Evolutionary conservation across 2,113 vertebrate genomes (phyloP), one percentile per base, ranked within the genome.

Genomic region (Lagopus muta): DNA sequence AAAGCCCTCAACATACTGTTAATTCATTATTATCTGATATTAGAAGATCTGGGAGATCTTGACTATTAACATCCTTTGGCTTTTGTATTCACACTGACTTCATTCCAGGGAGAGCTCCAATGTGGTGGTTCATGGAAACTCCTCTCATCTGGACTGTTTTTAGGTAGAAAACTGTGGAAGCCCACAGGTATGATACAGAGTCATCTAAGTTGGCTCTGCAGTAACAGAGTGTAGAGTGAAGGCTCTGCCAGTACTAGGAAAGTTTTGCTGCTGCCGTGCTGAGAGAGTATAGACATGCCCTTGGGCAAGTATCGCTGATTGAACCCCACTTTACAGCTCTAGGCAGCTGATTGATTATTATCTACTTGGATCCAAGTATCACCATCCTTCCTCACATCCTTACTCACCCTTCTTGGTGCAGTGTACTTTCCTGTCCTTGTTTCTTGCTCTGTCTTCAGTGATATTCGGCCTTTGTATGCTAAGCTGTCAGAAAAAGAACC

Each of bases 71-170:
- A 20, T 88, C 61, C 21, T 69, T 1, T 38, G 52, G 52, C 47
- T 80, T 89, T 81, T 67, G 6, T 62, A 27, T 81, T 76, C 21
- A 38, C 28, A 27, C 16, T 42, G 27, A 45, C 42, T 40, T 30
- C 21, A 42, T 43, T 73, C 52, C 10, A 48, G 30, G 47, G 22
- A 88, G 64, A 38, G 54, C 10, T 22, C 48, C 47, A 42, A 18
- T 64, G 0, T 64, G 50, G 42, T 64, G 21, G n/a, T 20, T 61
- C 0, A 0, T 32, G 38, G 27, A 77, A 10, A 13, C 52, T 90
- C 24, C 34, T 10, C 36, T 72, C 34, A 18, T 40, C 52, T 45
- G 25, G 32, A 8, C 42, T 72, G 21, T 38, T 27, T 19, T 8
- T 27, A 18, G 22, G 14, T 74, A 50, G 22, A 21, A 73, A 32